phyloP scores from a whole-genome alignment of 2,797 vertebrate genomes.

The Gobio occitaniae region DNA sequence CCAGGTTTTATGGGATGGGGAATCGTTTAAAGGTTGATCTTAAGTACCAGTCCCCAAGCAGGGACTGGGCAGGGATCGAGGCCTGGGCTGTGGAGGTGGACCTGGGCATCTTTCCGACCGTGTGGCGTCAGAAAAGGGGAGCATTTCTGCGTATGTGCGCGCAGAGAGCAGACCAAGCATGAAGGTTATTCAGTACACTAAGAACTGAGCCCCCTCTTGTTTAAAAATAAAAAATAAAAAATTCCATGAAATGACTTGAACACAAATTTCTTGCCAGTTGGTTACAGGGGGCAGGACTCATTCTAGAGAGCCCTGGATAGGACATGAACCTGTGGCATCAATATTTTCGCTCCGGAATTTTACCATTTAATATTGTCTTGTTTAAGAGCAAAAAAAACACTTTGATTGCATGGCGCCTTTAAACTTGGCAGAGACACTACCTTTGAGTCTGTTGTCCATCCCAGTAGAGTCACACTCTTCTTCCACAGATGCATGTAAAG shows the following conservation, averaged over 20 bases:
- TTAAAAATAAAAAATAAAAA: neutral
- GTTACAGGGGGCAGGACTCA: neutral
- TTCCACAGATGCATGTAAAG: neutral
- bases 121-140: slow-evolving; percentile 74
- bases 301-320: neutral
- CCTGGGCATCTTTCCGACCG: slow-evolving; percentile 68
- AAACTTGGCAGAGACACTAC: slow-evolving; percentile 53
- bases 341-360: neutral
- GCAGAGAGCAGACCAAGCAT: slow-evolving; percentile 49
- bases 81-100: slow-evolving; percentile 66
- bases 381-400: neutral
- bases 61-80: slow-evolving; percentile 68
- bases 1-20: slow-evolving; percentile 75
- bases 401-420: neutral
- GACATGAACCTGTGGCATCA: neutral
- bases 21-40: slow-evolving; percentile 77
- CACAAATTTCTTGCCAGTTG: neutral
- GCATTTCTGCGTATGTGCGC: slow-evolving; percentile 52
- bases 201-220: slow-evolving; percentile 7
- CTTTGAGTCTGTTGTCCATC: slow-evolving; percentile 52
- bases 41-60: slow-evolving; percentile 74
- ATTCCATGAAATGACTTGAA: neutral
- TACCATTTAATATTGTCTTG: neutral
- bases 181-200: slow-evolving; percentile 47
- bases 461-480: slow-evolving; percentile 20